phyloP scores from a whole-genome alignment of 2,888 invertebrate species.

The Amiota minor region DNA sequence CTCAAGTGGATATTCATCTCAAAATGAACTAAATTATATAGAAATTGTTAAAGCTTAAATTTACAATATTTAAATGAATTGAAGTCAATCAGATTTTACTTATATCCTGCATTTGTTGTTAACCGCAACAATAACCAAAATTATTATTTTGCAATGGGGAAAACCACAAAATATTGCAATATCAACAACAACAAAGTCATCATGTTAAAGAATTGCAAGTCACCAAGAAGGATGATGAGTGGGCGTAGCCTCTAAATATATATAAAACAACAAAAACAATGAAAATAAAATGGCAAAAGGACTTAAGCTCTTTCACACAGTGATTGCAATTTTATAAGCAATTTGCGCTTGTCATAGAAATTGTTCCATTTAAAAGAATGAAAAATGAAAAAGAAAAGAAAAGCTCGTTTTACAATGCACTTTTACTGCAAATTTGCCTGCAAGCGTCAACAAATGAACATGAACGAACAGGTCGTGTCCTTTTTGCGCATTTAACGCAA shows the following conservation, averaged over 20 bases:
- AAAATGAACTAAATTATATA: background rate
- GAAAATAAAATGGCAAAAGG: too few species aligned
- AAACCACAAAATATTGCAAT: too few species aligned
- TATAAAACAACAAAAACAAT: too few species aligned
- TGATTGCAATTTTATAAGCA: conserved; percentile 69
- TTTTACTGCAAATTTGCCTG: background rate
- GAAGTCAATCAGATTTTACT: background rate
- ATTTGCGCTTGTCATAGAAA: conserved; percentile 53
- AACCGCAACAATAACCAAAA: too few species aligned
- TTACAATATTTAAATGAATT: too few species aligned
- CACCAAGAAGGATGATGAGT: too few species aligned
- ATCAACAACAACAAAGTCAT: background rate
- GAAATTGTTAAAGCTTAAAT: too few species aligned
- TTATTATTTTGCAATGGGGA: too few species aligned
- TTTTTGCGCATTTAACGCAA: conserved; percentile 16
- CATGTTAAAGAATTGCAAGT: too few species aligned
- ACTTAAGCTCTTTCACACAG: too few species aligned
- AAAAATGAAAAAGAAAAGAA: background rate
- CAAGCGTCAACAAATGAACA: background rate
- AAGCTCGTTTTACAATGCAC: background rate
- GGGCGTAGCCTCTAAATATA: too few species aligned
- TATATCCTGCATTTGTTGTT: background rate
- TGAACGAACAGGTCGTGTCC: background rate
- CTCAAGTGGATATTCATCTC: conserved; percentile 7
- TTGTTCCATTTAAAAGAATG: too few species aligned